A percentile compares a stretch with the other conserved stretches of the same genome.
phyloP scores from a whole-genome alignment of 2,797 vertebrate species.

The Sebastes miniatus region DNA sequence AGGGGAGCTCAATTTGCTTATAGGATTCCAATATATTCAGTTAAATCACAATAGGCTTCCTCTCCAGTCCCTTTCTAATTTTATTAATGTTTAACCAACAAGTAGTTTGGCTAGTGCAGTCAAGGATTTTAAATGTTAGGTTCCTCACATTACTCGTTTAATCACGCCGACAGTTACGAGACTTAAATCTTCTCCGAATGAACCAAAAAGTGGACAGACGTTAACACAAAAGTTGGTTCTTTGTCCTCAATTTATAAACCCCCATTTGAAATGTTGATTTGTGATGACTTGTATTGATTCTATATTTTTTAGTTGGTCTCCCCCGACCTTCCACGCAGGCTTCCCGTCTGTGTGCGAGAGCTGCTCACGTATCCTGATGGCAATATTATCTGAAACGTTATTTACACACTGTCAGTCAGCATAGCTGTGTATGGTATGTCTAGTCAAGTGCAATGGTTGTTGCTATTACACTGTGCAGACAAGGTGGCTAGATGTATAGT shows the following conservation, averaged over 20 bases:
- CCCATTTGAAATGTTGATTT: conserved; percentile 59
- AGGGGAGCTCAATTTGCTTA: not conserved
- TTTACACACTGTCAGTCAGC: conserved; percentile 69
- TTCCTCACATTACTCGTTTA: conserved; percentile 50
- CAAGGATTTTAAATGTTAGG: conserved; percentile 65
- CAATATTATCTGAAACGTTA: conserved; percentile 68
- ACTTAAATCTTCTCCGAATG: conserved; percentile 50
- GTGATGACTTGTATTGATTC: conserved; percentile 45
- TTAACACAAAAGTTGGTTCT: conserved; percentile 28
- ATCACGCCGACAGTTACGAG: conserved; percentile 24
- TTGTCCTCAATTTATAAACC: conserved; percentile 27
- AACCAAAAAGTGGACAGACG: conserved; percentile 65
- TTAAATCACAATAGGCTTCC: not conserved
- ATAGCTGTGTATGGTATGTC: conserved; percentile 77
- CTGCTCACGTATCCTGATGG: conserved; percentile 73
- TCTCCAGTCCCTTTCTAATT: conserved; percentile 10
- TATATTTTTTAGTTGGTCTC: conserved; percentile 51
- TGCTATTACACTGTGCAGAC: conserved; percentile 78
- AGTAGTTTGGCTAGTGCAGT: conserved; percentile 38
- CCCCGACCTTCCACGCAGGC: conserved; percentile 58
- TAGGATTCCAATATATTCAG: conserved; percentile 9
- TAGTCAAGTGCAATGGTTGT: conserved; percentile 78
- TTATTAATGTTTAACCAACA: conserved; percentile 34
- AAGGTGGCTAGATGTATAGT: conserved; percentile 73
- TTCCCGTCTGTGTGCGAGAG: conserved; percentile 66